These are phyloP conservation scores for Grus americana DNA, from an alignment of 2,113 vertebrate species.

Conservation along the genomic window DNA sequence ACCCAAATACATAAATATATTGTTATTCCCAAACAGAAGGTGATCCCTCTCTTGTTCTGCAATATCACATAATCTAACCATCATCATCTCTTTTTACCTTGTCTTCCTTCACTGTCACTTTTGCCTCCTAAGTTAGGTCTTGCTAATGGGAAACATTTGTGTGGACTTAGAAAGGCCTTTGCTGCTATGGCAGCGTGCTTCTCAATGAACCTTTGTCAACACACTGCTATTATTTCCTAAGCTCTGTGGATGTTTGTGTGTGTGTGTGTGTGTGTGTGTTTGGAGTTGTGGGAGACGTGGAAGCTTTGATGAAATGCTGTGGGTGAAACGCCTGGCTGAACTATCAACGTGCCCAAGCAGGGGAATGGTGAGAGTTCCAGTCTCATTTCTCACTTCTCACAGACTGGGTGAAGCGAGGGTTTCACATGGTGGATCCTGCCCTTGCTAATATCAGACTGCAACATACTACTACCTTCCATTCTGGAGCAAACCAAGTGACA, in stretches of 20 bases:
- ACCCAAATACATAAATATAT: background rate
- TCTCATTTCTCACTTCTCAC: background rate
- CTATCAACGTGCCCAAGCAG: background rate
- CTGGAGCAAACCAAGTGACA: background rate
- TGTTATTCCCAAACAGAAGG: background rate
- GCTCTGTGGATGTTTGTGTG: background rate
- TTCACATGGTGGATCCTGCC: background rate
- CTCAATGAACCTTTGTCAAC: background rate
- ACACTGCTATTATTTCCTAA: background rate
- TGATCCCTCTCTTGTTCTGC: background rate
- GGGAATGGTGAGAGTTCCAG: background rate
- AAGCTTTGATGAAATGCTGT: background rate
- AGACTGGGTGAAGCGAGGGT: background rate
- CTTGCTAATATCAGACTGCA: background rate
- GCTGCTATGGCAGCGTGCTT: background rate
- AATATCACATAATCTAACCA: background rate
- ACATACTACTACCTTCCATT: background rate
- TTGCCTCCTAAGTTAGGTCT: background rate
- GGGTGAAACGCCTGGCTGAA: background rate
- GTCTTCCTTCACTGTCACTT: background rate
- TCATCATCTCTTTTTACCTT: background rate
- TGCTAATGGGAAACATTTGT: background rate
- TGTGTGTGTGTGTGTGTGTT: background rate
- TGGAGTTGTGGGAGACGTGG: background rate
- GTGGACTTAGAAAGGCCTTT: background rate